Evolutionary conservation across 2,113 vertebrate species (phyloP).

Genomic region (Hippopotamus amphibius): DNA sequence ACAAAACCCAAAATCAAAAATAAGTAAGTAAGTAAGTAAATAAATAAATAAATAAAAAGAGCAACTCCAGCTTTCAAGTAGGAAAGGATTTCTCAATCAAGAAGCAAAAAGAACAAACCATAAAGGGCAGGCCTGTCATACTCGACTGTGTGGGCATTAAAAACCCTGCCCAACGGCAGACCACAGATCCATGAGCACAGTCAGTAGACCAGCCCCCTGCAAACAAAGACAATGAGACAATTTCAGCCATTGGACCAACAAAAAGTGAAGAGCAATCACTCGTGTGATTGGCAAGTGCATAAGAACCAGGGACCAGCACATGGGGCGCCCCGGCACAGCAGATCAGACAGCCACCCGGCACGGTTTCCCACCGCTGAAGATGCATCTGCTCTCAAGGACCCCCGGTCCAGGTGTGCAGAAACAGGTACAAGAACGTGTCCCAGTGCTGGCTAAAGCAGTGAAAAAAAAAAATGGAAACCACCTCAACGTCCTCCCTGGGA

Average conservation of each 20-base stretch:
- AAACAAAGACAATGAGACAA: background rate
- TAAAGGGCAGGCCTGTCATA: background rate
- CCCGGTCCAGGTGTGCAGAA: background rate
- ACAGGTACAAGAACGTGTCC: fast-evolving
- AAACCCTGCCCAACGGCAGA: background rate
- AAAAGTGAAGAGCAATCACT: background rate
- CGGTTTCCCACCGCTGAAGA: background rate
- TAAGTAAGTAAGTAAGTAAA: no score
- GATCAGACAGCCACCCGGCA: fast-evolving
- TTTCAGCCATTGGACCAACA: fast-evolving
- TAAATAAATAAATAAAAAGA: no score
- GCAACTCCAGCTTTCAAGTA: background rate
- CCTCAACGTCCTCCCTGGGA: no score
- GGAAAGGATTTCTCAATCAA: background rate
- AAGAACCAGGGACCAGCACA: fast-evolving
- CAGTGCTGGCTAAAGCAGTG: fast-evolving
- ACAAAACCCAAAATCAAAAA: no score
- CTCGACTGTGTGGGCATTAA: background rate
- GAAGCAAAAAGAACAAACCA: background rate
- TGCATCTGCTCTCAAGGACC: background rate
- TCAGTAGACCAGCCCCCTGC: no score
- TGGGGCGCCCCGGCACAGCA: background rate
- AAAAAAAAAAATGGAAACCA: background rate
- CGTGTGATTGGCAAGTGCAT: fast-evolving
- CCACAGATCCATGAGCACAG: background rate